A percentile compares a stretch with the other conserved stretches of the same genome.
Conservation (phyloP, 2,888 invertebrate species). For the Drosophila leonis region DNA sequence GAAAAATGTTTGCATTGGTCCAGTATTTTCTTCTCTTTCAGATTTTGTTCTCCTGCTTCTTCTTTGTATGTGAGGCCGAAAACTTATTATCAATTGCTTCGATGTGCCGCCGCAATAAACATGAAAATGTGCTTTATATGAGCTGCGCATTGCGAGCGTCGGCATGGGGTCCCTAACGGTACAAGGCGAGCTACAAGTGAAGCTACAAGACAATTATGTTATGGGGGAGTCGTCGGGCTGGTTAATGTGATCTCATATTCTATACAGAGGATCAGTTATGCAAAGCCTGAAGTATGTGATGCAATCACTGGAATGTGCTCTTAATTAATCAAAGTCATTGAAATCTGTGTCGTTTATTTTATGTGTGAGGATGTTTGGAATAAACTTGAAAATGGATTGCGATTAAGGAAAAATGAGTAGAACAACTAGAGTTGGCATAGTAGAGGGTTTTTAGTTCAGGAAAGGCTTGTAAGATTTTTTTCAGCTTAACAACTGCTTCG, state of each 20-base stretch:
- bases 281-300: not conserved
- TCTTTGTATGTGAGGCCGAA: constrained; percentile 51
- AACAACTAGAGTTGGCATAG: too few species aligned
- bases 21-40: constrained; percentile 6
- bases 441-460: not conserved
- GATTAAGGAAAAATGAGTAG: not conserved
- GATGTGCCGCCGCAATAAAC: constrained; percentile 64
- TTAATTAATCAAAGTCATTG: not conserved
- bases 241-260: constrained; percentile 5
- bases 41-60: constrained; percentile 10
- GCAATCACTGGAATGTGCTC: not conserved
- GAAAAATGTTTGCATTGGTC: constrained; percentile 70
- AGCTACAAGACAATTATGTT: constrained; percentile 25
- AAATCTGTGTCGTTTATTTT: not conserved
- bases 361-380: not conserved
- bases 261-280: not conserved
- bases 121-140: constrained; percentile 69
- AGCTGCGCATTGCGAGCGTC: constrained; percentile 24
- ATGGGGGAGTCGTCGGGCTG: constrained; percentile 22
- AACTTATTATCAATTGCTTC: constrained; percentile 78
- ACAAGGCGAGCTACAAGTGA: not conserved
- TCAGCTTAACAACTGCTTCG: too few species aligned
- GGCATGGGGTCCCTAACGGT: constrained; percentile 52
- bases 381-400: not conserved
- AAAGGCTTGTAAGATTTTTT: too few species aligned